Conservation (phyloP, 2,797 vertebrate species). For the Sebastes minor region DNA sequence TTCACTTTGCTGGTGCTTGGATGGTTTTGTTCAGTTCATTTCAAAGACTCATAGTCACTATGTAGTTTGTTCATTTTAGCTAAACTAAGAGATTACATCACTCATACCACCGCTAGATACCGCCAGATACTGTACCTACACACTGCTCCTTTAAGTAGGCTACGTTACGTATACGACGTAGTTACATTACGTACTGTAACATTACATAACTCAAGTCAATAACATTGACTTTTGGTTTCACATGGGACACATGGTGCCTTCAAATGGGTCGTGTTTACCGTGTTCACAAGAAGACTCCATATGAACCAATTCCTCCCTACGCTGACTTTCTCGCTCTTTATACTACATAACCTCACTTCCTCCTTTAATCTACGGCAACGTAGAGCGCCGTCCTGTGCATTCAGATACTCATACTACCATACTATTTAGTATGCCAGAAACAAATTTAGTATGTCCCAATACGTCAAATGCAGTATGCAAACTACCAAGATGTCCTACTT, state of each 20-base stretch:
- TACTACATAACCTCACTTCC: background rate
- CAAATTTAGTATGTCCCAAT: accelerated
- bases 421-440: too few relatives aligned
- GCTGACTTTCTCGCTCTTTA: background rate
- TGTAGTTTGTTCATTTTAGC: background rate
- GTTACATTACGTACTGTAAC: background rate
- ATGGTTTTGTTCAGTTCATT: background rate
- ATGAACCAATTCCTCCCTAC: too few relatives aligned
- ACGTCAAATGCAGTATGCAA: too few relatives aligned
- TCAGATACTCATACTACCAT: too few relatives aligned
- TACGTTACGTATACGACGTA: too few relatives aligned
- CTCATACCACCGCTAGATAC: background rate
- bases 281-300: background rate
- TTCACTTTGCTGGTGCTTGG: background rate
- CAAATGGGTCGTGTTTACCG: too few relatives aligned
- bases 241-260: background rate
- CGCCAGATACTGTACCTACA: background rate
- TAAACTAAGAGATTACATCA: background rate
- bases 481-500: too few relatives aligned
- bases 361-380: background rate
- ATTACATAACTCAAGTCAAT: accelerated
- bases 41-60: background rate
- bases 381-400: too few relatives aligned
- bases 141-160: background rate
- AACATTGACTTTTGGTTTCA: background rate